These are phyloP conservation scores for Potamilus streckersoni DNA, from an alignment of 1,140 invertebrate species.

Conservation along the genomic window DNA sequence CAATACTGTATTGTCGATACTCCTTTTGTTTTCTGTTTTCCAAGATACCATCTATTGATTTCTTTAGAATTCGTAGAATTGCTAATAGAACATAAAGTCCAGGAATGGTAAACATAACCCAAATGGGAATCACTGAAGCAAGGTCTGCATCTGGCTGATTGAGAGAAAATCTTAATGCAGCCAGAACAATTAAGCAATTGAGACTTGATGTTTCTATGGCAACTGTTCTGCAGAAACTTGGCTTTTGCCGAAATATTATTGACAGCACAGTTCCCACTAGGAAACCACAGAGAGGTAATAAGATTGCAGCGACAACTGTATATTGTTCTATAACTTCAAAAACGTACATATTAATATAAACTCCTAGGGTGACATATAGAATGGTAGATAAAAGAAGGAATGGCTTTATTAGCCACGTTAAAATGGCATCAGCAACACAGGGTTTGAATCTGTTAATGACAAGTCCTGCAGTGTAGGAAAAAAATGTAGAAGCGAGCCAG, in stretches of 20 bases:
- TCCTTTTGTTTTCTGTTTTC: slow-evolving; percentile 51
- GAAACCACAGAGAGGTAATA: slow-evolving; percentile 58
- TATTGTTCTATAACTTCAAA: slow-evolving; percentile 54
- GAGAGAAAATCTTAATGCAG: slow-evolving; percentile 58
- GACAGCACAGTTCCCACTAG: slow-evolving; percentile 46
- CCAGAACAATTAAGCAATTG: slow-evolving; percentile 59
- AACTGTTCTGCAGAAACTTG: slow-evolving; percentile 52
- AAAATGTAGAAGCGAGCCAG: slow-evolving; percentile 59
- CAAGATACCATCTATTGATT: slow-evolving; percentile 39
- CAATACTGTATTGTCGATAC: slow-evolving; percentile 55
- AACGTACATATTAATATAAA: slow-evolving; percentile 67
- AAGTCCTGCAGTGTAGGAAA: slow-evolving; percentile 57
- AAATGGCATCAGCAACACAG: slow-evolving; percentile 52
- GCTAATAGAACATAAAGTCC: slow-evolving; percentile 56
- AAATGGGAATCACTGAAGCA: slow-evolving; percentile 58
- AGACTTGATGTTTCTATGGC: slow-evolving; percentile 60
- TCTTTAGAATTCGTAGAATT: slow-evolving; percentile 45
- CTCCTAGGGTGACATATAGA: slow-evolving; percentile 63
- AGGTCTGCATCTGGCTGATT: slow-evolving; percentile 54
- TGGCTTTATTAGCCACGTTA: slow-evolving; percentile 64
- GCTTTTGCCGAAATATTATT: slow-evolving; percentile 52
- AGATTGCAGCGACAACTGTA: slow-evolving; percentile 49
- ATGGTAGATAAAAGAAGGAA: slow-evolving; percentile 61
- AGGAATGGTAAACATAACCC: slow-evolving; percentile 62
- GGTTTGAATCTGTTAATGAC: slow-evolving; percentile 55